Percentiles rank a stretch among this genome's conserved stretches.
Conservation (phyloP, 2,797 vertebrate species). For the Lates japonicus region DNA sequence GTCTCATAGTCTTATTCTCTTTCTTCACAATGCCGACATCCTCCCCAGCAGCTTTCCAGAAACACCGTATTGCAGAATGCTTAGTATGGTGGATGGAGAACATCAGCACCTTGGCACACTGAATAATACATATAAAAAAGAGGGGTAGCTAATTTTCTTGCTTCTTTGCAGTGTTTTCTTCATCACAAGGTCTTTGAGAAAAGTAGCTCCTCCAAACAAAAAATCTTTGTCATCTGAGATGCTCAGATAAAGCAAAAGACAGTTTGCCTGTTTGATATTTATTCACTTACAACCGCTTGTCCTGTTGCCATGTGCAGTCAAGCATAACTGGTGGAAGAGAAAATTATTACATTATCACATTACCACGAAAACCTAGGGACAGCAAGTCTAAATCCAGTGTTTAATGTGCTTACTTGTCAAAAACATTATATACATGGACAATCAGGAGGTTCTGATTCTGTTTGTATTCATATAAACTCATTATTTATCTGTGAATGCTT, state of each 20-base stretch:
- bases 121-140: conserved; percentile 63
- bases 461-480: conserved; percentile 4
- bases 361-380: background rate
- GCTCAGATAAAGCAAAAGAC: background rate
- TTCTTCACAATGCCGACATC: conserved; percentile 39
- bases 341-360: background rate
- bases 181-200: conserved; percentile 53
- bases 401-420: background rate
- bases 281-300: conserved; percentile 3
- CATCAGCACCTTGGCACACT: conserved; percentile 46
- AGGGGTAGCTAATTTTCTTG: conserved; percentile 43
- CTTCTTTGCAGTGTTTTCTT: conserved; percentile 53
- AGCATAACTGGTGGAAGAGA: background rate
- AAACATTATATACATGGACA: background rate
- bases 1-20: conserved; percentile 35
- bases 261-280: background rate
- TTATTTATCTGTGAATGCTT: background rate
- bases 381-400: background rate
- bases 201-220: background rate
- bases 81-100: conserved; percentile 30
- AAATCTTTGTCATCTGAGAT: conserved; percentile 3
- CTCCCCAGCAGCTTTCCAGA: conserved; percentile 37
- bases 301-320: background rate
- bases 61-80: conserved; percentile 59
- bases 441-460: background rate